These are phyloP conservation scores for Poeciliopsis infans DNA, from an alignment of 2,797 vertebrate genomes.

Conservation along the genomic window DNA sequence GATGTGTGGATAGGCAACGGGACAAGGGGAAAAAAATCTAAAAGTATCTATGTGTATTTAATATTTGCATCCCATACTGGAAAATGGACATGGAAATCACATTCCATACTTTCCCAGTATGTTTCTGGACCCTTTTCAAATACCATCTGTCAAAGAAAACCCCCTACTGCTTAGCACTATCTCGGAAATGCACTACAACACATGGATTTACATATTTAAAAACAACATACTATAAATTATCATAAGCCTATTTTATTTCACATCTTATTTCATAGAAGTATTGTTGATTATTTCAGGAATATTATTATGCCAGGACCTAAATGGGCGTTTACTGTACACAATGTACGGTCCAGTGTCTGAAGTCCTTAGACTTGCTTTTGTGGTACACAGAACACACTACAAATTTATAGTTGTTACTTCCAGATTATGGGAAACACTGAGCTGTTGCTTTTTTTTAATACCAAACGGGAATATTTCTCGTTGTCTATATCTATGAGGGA, in stretches of 20 bases:
- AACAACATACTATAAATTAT: neutral
- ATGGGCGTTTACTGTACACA: neutral
- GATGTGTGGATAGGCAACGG: neutral
- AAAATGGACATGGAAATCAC: neutral
- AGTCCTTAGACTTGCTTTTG: neutral
- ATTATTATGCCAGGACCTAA: neutral
- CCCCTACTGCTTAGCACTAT: neutral
- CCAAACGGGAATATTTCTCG: neutral
- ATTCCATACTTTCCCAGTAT: neutral
- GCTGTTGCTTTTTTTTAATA: neutral
- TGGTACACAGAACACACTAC: neutral
- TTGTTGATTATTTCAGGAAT: neutral
- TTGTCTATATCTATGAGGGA: neutral
- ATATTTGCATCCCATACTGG: neutral
- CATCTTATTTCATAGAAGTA: neutral
- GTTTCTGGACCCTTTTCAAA: neutral
- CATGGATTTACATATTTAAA: neutral
- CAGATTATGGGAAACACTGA: neutral
- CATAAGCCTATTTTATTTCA: neutral
- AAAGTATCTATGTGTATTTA: neutral
- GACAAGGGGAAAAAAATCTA: neutral
- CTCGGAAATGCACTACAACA: neutral
- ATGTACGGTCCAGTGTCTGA: neutral
- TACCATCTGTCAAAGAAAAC: neutral
- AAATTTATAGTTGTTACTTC: neutral